A percentile compares a stretch with the other conserved stretches of the same genome.
phyloP scores from a whole-genome alignment of 2,113 vertebrate species.

The Equus quagga region DNA sequence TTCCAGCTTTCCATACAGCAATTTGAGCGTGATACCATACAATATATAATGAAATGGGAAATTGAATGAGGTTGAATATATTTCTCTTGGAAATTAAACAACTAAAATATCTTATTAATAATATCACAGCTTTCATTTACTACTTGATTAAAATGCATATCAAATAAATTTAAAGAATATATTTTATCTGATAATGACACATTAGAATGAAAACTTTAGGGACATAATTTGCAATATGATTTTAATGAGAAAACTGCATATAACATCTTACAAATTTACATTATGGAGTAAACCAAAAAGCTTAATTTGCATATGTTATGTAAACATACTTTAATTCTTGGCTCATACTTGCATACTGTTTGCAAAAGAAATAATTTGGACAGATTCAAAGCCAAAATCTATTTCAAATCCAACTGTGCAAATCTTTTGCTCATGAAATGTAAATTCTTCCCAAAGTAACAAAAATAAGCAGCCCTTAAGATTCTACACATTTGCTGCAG shows the following conservation, averaged over 20 bases:
- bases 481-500: not conserved
- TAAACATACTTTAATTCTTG: slow-evolving; percentile 62
- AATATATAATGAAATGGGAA: not conserved
- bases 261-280: slow-evolving; percentile 53
- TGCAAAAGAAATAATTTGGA: slow-evolving; percentile 63
- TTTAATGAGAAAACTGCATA: slow-evolving; percentile 60
- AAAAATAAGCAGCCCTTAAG: not conserved
- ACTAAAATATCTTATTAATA: slow-evolving; percentile 23
- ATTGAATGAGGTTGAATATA: not conserved
- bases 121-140: not conserved
- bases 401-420: slow-evolving; percentile 40
- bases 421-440: not conserved
- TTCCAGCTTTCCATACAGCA: not conserved
- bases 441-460: not conserved
- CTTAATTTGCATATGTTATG: slow-evolving; percentile 53
- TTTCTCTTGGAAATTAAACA: slow-evolving; percentile 16
- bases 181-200: slow-evolving; percentile 17
- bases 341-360: slow-evolving; percentile 61
- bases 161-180: not conserved
- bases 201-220: slow-evolving; percentile 50
- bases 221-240: slow-evolving; percentile 51
- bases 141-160: not conserved
- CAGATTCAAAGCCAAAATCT: slow-evolving; percentile 55
- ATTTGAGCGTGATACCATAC: not conserved
- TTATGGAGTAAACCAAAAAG: slow-evolving; percentile 42